phyloP scores from a whole-genome alignment of 2,797 vertebrate genomes.

The Xenopus petersii region DNA sequence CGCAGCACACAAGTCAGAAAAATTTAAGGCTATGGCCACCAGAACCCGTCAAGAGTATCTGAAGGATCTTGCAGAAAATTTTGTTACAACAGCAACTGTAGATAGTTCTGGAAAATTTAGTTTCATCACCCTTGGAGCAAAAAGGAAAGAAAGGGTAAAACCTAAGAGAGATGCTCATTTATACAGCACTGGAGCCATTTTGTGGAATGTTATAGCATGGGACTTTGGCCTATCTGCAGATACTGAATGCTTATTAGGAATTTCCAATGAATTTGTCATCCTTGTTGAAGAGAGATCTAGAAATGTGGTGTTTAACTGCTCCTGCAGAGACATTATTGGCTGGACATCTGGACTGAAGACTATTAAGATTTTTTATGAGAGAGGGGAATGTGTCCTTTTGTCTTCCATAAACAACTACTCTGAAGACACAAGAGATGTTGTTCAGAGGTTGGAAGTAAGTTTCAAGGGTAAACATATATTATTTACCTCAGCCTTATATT shows the following conservation, averaged over 20 bases:
- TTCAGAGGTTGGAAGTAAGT: slow-evolving; percentile 90
- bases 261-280: slow-evolving; percentile 95
- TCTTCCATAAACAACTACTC: slow-evolving; percentile 83
- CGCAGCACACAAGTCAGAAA: slow-evolving; percentile 94
- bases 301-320: slow-evolving; percentile 96
- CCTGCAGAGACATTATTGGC: slow-evolving; percentile 94
- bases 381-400: slow-evolving; percentile 90
- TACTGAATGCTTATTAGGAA: slow-evolving; percentile 86
- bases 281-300: slow-evolving; percentile 90
- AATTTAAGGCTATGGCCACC: slow-evolving; percentile 95
- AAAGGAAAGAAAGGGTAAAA: slow-evolving; percentile 91
- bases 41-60: slow-evolving; percentile 94
- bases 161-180: slow-evolving; percentile 88
- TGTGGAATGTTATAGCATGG: slow-evolving; percentile 85
- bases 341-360: slow-evolving; percentile 93
- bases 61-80: slow-evolving; percentile 95
- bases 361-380: slow-evolving; percentile 94
- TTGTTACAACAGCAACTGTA: slow-evolving; percentile 86
- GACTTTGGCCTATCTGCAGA: slow-evolving; percentile 88
- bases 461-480: neutral
- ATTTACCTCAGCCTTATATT: no score
- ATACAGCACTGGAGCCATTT: slow-evolving; percentile 85
- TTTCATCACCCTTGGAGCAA: slow-evolving; percentile 93
- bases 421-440: slow-evolving; percentile 88
- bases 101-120: slow-evolving; percentile 93